Conservation (phyloP, 2,797 vertebrate species). For the Sebastes nivosus region DNA sequence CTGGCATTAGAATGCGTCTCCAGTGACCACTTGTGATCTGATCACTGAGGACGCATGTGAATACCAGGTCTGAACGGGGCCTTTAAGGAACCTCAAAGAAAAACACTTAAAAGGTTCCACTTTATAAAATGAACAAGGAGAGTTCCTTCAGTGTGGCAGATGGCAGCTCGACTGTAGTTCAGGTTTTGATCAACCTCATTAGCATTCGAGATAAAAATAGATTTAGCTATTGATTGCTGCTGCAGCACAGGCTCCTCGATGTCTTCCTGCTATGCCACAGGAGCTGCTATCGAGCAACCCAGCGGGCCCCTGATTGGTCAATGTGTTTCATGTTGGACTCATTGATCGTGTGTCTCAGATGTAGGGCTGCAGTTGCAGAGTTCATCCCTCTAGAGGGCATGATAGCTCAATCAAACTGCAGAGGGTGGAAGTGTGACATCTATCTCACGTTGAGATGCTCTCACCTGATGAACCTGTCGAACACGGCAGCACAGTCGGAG, state of each 20-base stretch:
- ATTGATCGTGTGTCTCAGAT: conserved; percentile 8
- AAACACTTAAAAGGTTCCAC: background rate
- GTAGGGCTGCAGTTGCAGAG: conserved; percentile 1
- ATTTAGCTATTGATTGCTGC: background rate
- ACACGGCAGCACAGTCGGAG: conserved; percentile 84
- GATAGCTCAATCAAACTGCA: background rate
- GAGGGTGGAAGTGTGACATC: background rate
- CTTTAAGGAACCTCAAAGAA: background rate
- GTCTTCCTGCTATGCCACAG: background rate
- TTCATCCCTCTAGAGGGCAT: conserved; percentile 19
- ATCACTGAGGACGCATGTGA: no score
- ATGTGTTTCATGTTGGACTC: background rate
- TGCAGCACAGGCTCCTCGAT: background rate
- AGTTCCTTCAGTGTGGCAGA: background rate
- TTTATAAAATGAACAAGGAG: background rate
- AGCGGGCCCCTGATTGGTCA: background rate
- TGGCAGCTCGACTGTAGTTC: background rate
- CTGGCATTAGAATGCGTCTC: no score
- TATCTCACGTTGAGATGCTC: background rate
- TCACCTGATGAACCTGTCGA: conserved; percentile 93
- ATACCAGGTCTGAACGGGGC: no score
- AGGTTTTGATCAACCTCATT: conserved; percentile 12
- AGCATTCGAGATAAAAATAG: background rate
- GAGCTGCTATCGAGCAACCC: background rate
- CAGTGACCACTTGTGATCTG: no score